phyloP scores from a whole-genome alignment of 1,140 invertebrate species.

The Steinernema feltiae region DNA sequence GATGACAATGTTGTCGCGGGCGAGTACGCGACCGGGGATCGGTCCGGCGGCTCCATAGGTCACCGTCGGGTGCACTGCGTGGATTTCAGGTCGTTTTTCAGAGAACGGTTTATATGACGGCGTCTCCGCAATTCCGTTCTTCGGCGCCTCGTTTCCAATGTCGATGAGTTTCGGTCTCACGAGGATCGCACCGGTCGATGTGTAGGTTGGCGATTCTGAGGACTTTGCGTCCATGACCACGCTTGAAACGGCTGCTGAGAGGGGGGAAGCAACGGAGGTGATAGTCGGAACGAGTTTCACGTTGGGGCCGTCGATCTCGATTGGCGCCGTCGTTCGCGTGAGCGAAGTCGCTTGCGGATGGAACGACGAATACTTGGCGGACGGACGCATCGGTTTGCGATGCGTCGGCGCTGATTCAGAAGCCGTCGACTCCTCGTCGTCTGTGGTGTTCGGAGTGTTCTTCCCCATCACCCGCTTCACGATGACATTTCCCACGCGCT shows the following conservation, averaged over 20 bases:
- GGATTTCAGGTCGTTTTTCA: not conserved
- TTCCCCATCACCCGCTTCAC: conserved; percentile 44
- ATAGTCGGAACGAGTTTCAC: conserved; percentile 15
- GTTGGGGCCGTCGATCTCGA: conserved; percentile 34
- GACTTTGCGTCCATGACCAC: not conserved
- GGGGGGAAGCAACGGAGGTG: not conserved
- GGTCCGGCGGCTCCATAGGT: conserved; percentile 39
- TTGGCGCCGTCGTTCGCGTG: conserved; percentile 20
- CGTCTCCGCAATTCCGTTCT: not conserved
- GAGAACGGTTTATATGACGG: not conserved
- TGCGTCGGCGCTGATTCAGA: not conserved
- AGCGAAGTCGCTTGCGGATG: not conserved
- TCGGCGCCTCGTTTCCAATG: not conserved
- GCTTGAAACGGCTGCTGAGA: not conserved
- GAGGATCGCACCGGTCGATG: not conserved
- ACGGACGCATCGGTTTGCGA: not conserved
- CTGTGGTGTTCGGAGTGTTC: conserved; percentile 36
- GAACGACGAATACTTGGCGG: conserved; percentile 3
- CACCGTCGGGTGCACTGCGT: conserved; percentile 12
- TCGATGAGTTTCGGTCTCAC: conserved; percentile 7
- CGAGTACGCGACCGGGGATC: conserved; percentile 30
- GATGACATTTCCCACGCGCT: conserved; percentile 49
- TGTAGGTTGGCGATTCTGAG: not conserved
- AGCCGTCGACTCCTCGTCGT: conserved; percentile 23
- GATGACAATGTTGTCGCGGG: conserved; percentile 31